Evolutionary conservation across 2,888 invertebrate species (phyloP).

Genomic region (Poecilus cupreus): DNA sequence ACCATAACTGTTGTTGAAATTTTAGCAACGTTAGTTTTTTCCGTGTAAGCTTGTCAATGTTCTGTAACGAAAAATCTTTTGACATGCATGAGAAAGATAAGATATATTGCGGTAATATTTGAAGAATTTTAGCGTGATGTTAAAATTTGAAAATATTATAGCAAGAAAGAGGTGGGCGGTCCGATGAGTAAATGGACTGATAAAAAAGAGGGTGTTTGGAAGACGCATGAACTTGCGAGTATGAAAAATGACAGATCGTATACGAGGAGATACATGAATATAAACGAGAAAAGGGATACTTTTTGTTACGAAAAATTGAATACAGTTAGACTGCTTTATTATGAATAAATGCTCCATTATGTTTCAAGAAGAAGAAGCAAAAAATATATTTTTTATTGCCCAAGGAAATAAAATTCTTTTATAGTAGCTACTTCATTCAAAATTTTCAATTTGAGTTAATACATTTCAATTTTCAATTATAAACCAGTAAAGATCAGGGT

Average conservation of each 20-base stretch:
- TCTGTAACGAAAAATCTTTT: neutral
- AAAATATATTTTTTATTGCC: slow-evolving; percentile 14
- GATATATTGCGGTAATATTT: slow-evolving; percentile 8
- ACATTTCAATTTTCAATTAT: neutral
- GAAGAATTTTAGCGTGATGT: slow-evolving; percentile 9
- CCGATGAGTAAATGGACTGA: slow-evolving; percentile 40
- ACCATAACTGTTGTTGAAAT: too few relatives aligned
- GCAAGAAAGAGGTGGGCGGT: neutral
- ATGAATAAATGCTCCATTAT: slow-evolving; percentile 39
- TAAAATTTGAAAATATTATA: slow-evolving; percentile 18
- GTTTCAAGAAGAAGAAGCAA: slow-evolving; percentile 5
- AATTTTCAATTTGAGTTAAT: neutral
- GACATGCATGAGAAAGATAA: neutral
- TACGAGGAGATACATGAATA: slow-evolving; percentile 39
- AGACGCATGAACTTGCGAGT: slow-evolving; percentile 11
- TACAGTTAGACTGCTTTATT: slow-evolving; percentile 33
- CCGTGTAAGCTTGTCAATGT: neutral
- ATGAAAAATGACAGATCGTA: slow-evolving; percentile 43
- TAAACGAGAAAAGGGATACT: slow-evolving; percentile 24
- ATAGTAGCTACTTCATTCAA: neutral
- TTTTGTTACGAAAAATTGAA: slow-evolving; percentile 35
- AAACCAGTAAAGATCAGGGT: neutral
- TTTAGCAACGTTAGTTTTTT: too few relatives aligned
- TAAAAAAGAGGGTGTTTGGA: slow-evolving; percentile 35
- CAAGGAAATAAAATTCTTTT: slow-evolving; percentile 4